Percentiles rank a stretch among this genome's conserved stretches.
phyloP scores from a whole-genome alignment of 2,888 invertebrate genomes.

The Sesia apiformis region DNA sequence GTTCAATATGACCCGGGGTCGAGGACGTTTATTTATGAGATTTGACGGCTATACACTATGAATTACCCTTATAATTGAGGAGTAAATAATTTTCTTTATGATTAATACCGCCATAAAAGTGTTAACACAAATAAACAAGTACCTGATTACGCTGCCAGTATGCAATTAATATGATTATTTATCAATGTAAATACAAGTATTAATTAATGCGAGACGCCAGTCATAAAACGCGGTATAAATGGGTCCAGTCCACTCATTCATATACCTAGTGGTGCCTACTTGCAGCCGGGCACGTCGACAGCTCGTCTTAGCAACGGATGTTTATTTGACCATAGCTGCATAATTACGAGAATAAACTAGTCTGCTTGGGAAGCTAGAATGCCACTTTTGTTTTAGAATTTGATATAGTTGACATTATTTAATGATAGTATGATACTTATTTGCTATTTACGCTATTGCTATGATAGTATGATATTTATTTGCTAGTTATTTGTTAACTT shows the following conservation, averaged over 20 bases:
- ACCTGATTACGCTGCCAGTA: background rate
- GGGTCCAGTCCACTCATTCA: conserved; percentile 6
- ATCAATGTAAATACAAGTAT: conserved; percentile 3
- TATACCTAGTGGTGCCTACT: background rate
- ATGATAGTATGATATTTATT: too few species aligned
- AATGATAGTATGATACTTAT: too few species aligned
- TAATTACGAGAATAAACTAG: conserved; percentile 1
- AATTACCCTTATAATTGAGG: too few species aligned
- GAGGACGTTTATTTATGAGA: conserved; percentile 16
- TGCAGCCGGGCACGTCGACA: background rate
- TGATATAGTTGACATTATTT: too few species aligned
- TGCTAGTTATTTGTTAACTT: too few species aligned
- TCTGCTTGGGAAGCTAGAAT: too few species aligned
- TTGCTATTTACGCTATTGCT: too few species aligned
- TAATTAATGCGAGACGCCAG: conserved; percentile 1
- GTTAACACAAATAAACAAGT: background rate
- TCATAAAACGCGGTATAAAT: conserved; percentile 4
- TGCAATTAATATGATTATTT: conserved; percentile 2
- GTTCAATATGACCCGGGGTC: conserved; percentile 25
- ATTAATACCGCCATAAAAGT: background rate
- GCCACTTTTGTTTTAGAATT: too few species aligned
- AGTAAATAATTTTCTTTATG: too few species aligned
- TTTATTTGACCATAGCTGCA: conserved; percentile 7
- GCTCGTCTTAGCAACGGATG: conserved; percentile 6
- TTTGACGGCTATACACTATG: background rate